Conservation (phyloP, 2,113 vertebrate genomes). For the Oreochromis tanganicae region DNA sequence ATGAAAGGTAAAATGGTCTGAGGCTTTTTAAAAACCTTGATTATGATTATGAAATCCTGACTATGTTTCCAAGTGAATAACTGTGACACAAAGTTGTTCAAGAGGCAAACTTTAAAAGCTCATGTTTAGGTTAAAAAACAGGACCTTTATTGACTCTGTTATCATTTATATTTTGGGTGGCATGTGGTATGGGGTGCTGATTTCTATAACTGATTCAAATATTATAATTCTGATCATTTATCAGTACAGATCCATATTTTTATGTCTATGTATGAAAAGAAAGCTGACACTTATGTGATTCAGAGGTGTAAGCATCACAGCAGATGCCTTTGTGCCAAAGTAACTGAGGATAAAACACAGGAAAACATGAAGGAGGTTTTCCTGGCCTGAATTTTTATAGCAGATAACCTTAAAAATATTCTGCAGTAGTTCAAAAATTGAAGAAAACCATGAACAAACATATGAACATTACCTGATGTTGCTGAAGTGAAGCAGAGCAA, state of each 20-base stretch:
- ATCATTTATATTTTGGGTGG: neutral
- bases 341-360: neutral
- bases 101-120: no score
- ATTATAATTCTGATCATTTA: neutral
- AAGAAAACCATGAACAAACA: neutral
- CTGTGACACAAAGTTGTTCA: no score
- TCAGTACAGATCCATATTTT: neutral
- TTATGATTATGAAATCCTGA: no score
- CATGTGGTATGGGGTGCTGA: neutral
- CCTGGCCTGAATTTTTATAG: neutral
- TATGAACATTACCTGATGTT: rapidly evolving
- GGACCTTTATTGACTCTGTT: neutral
- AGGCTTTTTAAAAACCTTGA: no score
- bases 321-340: neutral
- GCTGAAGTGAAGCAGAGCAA: neutral
- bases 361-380: neutral
- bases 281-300: neutral
- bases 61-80: no score
- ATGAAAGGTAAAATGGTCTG: no score
- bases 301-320: neutral
- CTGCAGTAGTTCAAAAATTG: neutral
- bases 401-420: neutral
- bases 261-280: neutral
- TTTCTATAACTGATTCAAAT: neutral
- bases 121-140: neutral